Evolutionary conservation across 2,113 vertebrate species (phyloP), one percentile per base, ranked within the genome.

Genomic region (Felis catus): DNA sequence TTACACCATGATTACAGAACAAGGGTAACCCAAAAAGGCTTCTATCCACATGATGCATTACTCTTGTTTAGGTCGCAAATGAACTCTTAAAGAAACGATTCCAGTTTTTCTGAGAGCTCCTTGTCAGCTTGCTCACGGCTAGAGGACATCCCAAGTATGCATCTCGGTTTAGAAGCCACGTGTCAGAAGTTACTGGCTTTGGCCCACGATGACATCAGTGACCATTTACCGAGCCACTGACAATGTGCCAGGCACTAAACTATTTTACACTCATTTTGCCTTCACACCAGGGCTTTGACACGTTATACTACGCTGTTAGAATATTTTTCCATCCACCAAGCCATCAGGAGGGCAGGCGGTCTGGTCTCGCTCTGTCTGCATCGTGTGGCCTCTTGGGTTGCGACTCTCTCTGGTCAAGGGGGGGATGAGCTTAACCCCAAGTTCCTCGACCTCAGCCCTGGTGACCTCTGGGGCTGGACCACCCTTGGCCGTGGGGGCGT

Each of bases 1-100:
- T 97, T 91, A 74, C 76, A 74, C 79, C 66, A 14, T 55, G 58
- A 97, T 95, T 96, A 83, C 19, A 85, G 33, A 76, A 89, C 36
- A 11, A 51, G 66, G 29, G 45, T 83, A 84, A 89, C 33, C 94
- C 39, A 41, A 96, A 48, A n/a, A 89, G 65, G 31, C 41, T 92
- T 89, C 74, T 27, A 51, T 85, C 31, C 53, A 80, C 11, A 25
- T 51, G 74, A 93, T 81, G 15, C 48, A 71, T 95, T 83, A 63
- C 48, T 95, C 55, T 95, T 93, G 48, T 93, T 96, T 89, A 82
- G 27, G 87, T 79, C 4, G 71, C 41, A 92, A 88, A 45, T 68
- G 65, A 84, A 88, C 39, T 79, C 70, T 88, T 61, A 89, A 96
- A 89, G 53, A 89, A 92, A 78, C 41, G 6, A 85, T 58, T 95